Evolutionary conservation across 2,113 vertebrate species (phyloP), one percentile per base, ranked within the genome.

Genomic region (Apus apus): DNA sequence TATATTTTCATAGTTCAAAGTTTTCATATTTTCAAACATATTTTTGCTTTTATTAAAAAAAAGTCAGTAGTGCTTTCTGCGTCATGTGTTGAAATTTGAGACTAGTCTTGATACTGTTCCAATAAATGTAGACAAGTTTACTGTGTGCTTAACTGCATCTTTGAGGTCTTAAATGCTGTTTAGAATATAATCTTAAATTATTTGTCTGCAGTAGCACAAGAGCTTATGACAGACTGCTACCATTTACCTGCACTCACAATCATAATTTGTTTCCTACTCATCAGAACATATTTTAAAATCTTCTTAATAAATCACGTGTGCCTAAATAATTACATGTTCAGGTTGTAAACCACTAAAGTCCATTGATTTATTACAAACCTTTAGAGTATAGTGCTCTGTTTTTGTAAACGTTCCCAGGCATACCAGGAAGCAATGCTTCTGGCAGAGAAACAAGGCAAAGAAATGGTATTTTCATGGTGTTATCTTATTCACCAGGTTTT

Each of bases 291-390:
- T 46, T 87, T 87, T 87, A 67, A 34, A 87, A 74, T 58, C 51
- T 72, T 45, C 40, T 25, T 15, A 85, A 87, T 94, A 86, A 94
- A 92, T 95, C 73, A 87, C 11, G 18, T 78, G 20, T 75, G 38
- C 25, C 38, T 82, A 87, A 94, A 95, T 92, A 91, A 94, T 79
- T 92, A 68, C 61, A 82, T 66, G 40, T 73, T 89, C 57, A 72
- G 4, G 17, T 76, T 89, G 36, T 68, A 95, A 94, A 73, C 78
- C 75, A 90, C 90, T 87, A 94, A 73, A 17, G 40, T 58, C 62
- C 25, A 43, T 36, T 94, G 75, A 90, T 93, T 91, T 87, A 94
- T 93, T 90, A 38, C 46, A 70, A 68, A 85, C 51, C 60, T 91
- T 87, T 88, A 85, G 57, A 92, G 90, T 68, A 76, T 58, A n/a